phyloP scores from a whole-genome alignment of 2,888 invertebrate species.

The Ormyrus nitidulus region DNA sequence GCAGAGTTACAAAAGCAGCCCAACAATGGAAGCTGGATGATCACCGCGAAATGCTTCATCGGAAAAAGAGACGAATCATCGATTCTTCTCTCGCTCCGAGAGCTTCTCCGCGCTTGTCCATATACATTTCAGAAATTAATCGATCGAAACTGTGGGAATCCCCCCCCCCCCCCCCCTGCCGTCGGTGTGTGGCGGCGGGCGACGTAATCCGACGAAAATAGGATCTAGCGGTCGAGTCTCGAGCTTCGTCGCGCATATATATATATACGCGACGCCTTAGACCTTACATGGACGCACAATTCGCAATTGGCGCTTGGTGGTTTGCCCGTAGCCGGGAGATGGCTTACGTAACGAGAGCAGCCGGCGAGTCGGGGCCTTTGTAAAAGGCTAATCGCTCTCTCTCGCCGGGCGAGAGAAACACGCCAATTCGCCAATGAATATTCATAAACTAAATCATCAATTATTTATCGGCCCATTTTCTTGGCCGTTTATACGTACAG shows the following conservation, averaged over 20 bases:
- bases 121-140: too few species aligned
- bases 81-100: too few species aligned
- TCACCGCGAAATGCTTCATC: too few species aligned
- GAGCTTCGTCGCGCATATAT: background rate
- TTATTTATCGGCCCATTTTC: slow-evolving; percentile 3
- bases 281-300: slow-evolving; percentile 49
- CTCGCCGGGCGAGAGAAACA: background rate
- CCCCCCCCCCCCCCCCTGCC: too few species aligned
- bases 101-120: too few species aligned
- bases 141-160: too few species aligned
- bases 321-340: background rate
- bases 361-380: background rate
- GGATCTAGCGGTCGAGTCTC: background rate
- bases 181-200: too few species aligned
- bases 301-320: slow-evolving; percentile 28
- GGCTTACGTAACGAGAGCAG: slow-evolving; percentile 24
- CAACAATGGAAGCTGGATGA: too few species aligned
- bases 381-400: slow-evolving; percentile 8
- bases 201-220: slow-evolving; percentile 42
- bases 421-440: slow-evolving; percentile 31
- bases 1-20: too few species aligned
- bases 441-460: slow-evolving; percentile 18
- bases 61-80: too few species aligned
- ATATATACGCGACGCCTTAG: slow-evolving; percentile 29
- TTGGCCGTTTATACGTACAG: too few species aligned